Conservation (phyloP, 2,888 invertebrate genomes). For the Pelosia muscerda region DNA sequence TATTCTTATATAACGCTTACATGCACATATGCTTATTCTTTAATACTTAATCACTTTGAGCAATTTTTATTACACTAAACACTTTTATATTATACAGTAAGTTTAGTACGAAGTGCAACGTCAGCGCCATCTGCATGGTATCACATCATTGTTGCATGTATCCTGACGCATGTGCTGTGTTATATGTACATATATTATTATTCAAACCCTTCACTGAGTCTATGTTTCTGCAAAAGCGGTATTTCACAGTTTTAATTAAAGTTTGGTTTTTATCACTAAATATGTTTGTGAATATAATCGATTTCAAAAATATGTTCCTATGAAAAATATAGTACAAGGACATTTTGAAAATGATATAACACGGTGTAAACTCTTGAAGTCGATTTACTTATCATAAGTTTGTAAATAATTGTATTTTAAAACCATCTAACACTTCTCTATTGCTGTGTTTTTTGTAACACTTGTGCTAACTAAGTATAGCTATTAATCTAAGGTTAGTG, state of each 20-base stretch:
- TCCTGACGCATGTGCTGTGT: slow-evolving; percentile 74
- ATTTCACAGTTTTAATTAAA: slow-evolving; percentile 8
- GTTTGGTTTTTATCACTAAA: slow-evolving; percentile 12
- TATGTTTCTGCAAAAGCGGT: slow-evolving; percentile 37
- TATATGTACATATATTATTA: slow-evolving; percentile 35
- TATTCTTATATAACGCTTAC: slow-evolving; percentile 19
- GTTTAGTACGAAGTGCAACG: slow-evolving; percentile 57
- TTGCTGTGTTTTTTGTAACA: slow-evolving; percentile 31
- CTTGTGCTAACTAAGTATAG: not conserved
- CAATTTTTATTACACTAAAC: slow-evolving; percentile 23
- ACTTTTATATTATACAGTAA: slow-evolving; percentile 21
- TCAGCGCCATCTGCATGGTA: slow-evolving; percentile 71
- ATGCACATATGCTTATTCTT: slow-evolving; percentile 15
- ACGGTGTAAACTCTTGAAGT: slow-evolving; percentile 41
- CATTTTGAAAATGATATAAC: not conserved
- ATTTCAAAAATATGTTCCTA: slow-evolving; percentile 35
- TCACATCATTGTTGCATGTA: slow-evolving; percentile 62
- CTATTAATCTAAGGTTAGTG: not conserved
- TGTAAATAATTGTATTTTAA: slow-evolving; percentile 38
- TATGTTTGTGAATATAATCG: slow-evolving; percentile 33
- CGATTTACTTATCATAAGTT: slow-evolving; percentile 38
- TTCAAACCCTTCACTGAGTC: slow-evolving; percentile 38
- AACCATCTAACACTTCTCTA: slow-evolving; percentile 24
- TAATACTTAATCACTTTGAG: slow-evolving; percentile 8
- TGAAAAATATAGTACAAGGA: not conserved